Evolutionary conservation across 2,888 invertebrate species (phyloP).

Genomic region (Steromphala cineraria): DNA sequence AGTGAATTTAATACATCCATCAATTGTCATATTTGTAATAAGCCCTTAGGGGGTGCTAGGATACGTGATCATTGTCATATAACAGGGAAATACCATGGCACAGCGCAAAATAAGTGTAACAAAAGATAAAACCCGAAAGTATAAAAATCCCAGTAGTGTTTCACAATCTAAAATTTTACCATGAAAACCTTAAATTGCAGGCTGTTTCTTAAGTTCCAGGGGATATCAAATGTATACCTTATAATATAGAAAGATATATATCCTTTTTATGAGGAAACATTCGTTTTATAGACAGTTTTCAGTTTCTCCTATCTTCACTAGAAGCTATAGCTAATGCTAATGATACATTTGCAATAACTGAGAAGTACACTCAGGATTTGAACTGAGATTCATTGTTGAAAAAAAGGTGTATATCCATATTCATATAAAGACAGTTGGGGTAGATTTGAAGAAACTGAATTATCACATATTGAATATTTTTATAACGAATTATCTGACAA

Average conservation of each 20-base stretch:
- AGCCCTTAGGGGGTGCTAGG: no score
- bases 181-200: background rate
- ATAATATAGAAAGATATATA: background rate
- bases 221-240: background rate
- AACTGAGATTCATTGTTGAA: background rate
- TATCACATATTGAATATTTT: background rate
- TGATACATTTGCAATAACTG: background rate
- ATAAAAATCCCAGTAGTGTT: background rate
- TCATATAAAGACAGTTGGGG: background rate
- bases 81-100: background rate
- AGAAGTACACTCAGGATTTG: background rate
- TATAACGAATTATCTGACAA: background rate
- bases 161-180: background rate
- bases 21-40: no score
- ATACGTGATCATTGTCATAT: no score
- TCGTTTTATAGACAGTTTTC: background rate
- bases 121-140: background rate
- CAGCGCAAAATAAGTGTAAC: background rate
- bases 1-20: no score
- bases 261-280: no score
- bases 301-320: background rate
- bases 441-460: background rate
- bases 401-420: background rate
- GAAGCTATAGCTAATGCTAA: background rate
- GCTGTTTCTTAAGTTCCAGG: background rate